Evolutionary conservation across 2,113 vertebrate genomes (phyloP).

Genomic region (Oxygymnocypris stewartii): DNA sequence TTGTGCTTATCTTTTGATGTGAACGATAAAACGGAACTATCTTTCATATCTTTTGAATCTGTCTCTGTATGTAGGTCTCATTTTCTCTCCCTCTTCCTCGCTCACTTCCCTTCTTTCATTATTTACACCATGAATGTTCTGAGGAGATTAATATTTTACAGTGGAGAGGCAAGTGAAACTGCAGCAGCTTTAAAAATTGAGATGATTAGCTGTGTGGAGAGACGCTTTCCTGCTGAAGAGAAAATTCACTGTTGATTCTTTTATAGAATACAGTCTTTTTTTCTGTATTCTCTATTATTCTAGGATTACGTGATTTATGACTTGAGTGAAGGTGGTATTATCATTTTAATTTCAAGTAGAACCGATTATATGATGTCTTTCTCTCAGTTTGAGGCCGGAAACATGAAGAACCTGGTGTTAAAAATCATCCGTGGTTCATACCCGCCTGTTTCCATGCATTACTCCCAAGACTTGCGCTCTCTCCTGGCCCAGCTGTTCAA

Average conservation of each 20-base stretch:
- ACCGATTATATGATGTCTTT: conserved; percentile 13
- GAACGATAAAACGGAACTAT: neutral
- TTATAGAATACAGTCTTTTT: neutral
- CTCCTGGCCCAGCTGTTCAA: conserved; percentile 90
- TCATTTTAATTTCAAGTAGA: neutral
- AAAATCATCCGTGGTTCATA: conserved; percentile 98
- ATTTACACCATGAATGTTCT: conserved; percentile 15
- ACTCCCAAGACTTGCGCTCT: conserved; percentile 89
- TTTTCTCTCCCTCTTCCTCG: neutral
- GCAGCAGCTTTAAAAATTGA: neutral
- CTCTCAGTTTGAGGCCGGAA: conserved; percentile 94
- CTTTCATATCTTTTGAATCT: neutral
- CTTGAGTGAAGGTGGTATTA: neutral
- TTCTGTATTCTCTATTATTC: neutral
- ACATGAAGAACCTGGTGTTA: conserved; percentile 98
- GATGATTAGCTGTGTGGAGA: neutral
- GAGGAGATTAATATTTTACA: conserved; percentile 7
- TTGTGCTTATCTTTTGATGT: neutral
- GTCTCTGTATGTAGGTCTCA: neutral
- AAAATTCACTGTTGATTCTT: neutral
- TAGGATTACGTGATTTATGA: neutral
- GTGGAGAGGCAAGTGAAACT: neutral
- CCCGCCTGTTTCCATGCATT: conserved; percentile 89
- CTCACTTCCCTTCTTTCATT: neutral
- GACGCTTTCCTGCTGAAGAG: neutral